A percentile compares a stretch with the other conserved stretches of the same genome.
phyloP scores from a whole-genome alignment of 1,140 invertebrate species.

The Drosophila tsacasi region DNA sequence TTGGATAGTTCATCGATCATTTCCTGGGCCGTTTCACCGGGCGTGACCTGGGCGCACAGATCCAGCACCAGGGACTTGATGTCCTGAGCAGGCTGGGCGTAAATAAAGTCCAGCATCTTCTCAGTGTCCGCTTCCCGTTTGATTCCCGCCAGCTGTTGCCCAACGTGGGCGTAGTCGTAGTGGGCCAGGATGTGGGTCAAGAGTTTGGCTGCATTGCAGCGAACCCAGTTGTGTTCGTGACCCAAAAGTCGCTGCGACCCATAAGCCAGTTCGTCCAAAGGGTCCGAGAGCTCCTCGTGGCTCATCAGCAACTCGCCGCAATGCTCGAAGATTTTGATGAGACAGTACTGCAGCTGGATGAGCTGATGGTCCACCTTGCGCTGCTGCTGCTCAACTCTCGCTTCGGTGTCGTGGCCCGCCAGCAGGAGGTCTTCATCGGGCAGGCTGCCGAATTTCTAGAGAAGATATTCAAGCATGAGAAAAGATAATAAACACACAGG shows the following conservation, averaged over 20 bases:
- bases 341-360: conserved; percentile 87
- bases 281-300: conserved; percentile 79
- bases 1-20: conserved; percentile 90
- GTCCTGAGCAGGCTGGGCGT: conserved; percentile 87
- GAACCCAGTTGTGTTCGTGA: conserved; percentile 89
- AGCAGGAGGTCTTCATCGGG: conserved; percentile 35
- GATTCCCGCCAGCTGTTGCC: conserved; percentile 68
- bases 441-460: conserved; percentile 6
- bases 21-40: conserved; percentile 86
- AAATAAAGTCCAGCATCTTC: conserved; percentile 87
- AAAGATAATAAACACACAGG: no score
- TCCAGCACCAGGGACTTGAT: conserved; percentile 90
- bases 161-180: conserved; percentile 86
- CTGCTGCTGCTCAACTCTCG: conserved; percentile 85
- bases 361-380: conserved; percentile 86
- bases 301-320: conserved; percentile 85
- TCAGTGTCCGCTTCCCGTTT: conserved; percentile 41
- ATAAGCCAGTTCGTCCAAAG: conserved; percentile 88
- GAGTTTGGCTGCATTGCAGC: conserved; percentile 90
- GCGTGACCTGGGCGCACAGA: conserved; percentile 90
- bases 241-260: conserved; percentile 90
- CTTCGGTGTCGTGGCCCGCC: conserved; percentile 27
- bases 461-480: background rate
- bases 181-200: conserved; percentile 89
- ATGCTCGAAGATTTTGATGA: conserved; percentile 86